Conservation (phyloP, 2,888 invertebrate species). For the Sycophila texana region DNA sequence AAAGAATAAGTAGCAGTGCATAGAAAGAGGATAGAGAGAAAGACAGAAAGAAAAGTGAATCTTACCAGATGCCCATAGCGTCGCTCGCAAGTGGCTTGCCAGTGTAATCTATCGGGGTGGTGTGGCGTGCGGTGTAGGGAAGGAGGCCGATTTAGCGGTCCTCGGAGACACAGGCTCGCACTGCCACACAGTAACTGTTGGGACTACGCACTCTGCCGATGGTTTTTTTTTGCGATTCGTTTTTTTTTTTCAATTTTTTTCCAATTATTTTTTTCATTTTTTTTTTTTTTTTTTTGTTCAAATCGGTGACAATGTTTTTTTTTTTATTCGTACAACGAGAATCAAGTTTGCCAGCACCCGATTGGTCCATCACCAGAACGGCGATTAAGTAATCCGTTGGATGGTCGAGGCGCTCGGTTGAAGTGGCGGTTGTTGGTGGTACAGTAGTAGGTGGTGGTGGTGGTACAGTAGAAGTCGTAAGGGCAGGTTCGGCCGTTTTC, state of each 20-base stretch:
- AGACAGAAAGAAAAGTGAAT: constrained; percentile 63
- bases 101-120: constrained; percentile 73
- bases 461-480: constrained; percentile 57
- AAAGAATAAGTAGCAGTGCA: constrained; percentile 57
- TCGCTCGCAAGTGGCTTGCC: constrained; percentile 71
- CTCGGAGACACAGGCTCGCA: constrained; percentile 75
- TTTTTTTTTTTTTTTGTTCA: constrained; percentile 5
- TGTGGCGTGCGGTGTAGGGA: constrained; percentile 74
- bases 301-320: neutral
- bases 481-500: constrained; percentile 61
- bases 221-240: constrained; percentile 39
- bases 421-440: constrained; percentile 59
- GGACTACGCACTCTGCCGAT: constrained; percentile 73
- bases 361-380: constrained; percentile 46
- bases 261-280: constrained; percentile 26
- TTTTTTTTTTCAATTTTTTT: constrained; percentile 28
- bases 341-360: constrained; percentile 38
- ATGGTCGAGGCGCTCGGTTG: constrained; percentile 60
- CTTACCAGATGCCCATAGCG: constrained; percentile 72
- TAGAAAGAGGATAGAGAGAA: constrained; percentile 60
- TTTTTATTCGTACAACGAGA: constrained; percentile 14
- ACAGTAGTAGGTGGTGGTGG: constrained; percentile 61
- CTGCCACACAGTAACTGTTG: constrained; percentile 75
- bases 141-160: constrained; percentile 75
- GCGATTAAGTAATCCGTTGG: constrained; percentile 35